Conservation (phyloP, 2,888 invertebrate genomes). For the Cosmopolites sordidus region DNA sequence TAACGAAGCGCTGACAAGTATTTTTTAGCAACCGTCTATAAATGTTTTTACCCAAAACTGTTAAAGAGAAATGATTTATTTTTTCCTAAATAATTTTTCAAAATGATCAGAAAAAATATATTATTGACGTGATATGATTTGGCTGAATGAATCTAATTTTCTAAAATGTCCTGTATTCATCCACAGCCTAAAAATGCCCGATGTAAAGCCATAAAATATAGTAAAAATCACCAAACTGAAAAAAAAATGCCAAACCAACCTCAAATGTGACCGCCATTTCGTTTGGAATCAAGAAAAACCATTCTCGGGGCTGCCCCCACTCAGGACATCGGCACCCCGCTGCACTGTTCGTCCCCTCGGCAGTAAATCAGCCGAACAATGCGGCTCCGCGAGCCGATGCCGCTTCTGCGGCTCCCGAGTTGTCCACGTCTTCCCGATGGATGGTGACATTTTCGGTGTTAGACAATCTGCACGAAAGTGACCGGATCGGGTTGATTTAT, state of each 20-base stretch:
- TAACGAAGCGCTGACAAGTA: too few species aligned
- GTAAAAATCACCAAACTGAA: background rate
- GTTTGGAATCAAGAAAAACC: background rate
- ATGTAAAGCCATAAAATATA: background rate
- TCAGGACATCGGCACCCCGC: conserved; percentile 7
- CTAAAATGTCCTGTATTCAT: too few species aligned
- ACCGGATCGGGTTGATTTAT: too few species aligned
- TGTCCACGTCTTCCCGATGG: conserved; percentile 26
- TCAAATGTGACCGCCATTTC: background rate
- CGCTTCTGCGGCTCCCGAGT: conserved; percentile 26
- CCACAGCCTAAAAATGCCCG: too few species aligned
- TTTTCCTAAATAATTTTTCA: too few species aligned
- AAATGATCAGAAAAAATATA: too few species aligned
- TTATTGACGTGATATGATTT: too few species aligned
- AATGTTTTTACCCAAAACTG: too few species aligned
- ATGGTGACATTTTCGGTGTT: conserved; percentile 19
- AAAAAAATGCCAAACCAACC: background rate
- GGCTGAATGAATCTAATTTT: too few species aligned
- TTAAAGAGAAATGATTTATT: too few species aligned
- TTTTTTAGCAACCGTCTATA: too few species aligned
- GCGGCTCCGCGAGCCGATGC: conserved; percentile 22
- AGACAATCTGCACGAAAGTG: conserved; percentile 1
- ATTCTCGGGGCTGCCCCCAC: conserved; percentile 1
- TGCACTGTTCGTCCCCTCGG: conserved; percentile 13
- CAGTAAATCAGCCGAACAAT: conserved; percentile 17